Evolutionary conservation across 2,888 invertebrate genomes (phyloP), one percentile per base, ranked within the genome.

Genomic region (Netelia inedita): DNA sequence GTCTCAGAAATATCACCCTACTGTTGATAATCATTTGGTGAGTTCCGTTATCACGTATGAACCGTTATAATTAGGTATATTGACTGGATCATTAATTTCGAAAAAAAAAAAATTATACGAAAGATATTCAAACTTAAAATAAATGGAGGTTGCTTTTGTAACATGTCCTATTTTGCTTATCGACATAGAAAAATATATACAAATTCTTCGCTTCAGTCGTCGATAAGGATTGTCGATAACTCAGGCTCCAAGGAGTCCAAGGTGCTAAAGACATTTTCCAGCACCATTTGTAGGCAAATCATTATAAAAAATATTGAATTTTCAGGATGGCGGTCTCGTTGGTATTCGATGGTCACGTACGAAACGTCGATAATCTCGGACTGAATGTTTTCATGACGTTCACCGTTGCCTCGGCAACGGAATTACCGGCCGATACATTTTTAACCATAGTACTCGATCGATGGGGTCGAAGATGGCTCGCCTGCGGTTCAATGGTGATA

Each of bases 331-430:
- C 97, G n/a, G 97, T 98, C 79, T 97, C 98, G 0, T 91, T 98
- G 90, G 97, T 97, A 0, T 98, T 98, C 93, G 98, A 98, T 90
- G 98, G 98, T 0, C 98, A 98, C 91, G 98, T 98, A 16, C 95
- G 98, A 90, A 98, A 98, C 91, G 98, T 98, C 0, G 97, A 97
- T 0, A 97, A 97, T 10, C 94, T 98, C 59, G 97, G 97, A 0
- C 94, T 97, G 88, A 96, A 98, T 89, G 96, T 98, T n/a, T 98
- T 98, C 92, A 92, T 98, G 79, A 98, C 98, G 0, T 98, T 98
- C 91, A 97, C 98, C 0, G 95, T 98, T 2, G 98, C 98, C 0
- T 96, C 96, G 0, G 96, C 97, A 1, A 98, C 98, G 0, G 98
- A 98, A 91, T 94, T 98, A 69, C 98, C 98, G 0, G 98, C 98